Base-by-base conservation (phyloP, 2,888 invertebrate genomes). In the Ashinkailepas kermadecensis region DNA sequence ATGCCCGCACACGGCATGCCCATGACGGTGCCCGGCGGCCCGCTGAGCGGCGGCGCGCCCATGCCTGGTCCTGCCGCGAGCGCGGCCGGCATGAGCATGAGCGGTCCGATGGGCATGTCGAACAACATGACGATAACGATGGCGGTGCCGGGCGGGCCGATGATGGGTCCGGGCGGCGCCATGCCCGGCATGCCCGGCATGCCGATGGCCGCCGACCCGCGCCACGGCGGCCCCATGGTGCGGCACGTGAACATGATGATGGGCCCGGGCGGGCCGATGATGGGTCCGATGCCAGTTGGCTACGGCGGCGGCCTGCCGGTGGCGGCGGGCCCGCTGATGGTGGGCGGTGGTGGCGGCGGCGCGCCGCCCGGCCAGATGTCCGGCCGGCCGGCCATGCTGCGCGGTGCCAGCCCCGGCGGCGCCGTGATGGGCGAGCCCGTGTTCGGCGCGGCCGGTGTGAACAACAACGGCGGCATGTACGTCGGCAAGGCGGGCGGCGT, bases 71-170 rank as follows among this genome's bases (percentile, higher is more conserved):
- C 85, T 12, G 85, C 85, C 15, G 85, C 85, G 85, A 83, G 84
- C 74, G 84, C 84, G 23, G 82, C 82, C 57, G 67, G 81, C 81
- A 83, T 82, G 81, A 81, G 88, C 80, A 89, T 90, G 89, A 88
- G 89, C 85, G 89, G 89, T n/a, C 88, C 89, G 12, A 89, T 90
- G 84, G 83, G 81, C n/a, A 83, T 82, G 82, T 88, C 88, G 81
- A 87, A 87, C 82, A 89, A 89, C 85, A 84, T 82, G 78, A 84
- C 87, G 87, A 84, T 82, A 74, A 84, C 87, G 87, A 86, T 87
- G 88, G 87, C 87, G 70, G 86, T 89, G 88, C 89, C 86, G 57
- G 89, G 87, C 87, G 87, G 86, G 3, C 70, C 70, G 84, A 87
- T 85, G 81, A 86, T 85, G 84, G 85, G 85, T 86, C 83, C 83